Conservation (phyloP, 2,888 invertebrate species). For the Gnatocerus cornutus region DNA sequence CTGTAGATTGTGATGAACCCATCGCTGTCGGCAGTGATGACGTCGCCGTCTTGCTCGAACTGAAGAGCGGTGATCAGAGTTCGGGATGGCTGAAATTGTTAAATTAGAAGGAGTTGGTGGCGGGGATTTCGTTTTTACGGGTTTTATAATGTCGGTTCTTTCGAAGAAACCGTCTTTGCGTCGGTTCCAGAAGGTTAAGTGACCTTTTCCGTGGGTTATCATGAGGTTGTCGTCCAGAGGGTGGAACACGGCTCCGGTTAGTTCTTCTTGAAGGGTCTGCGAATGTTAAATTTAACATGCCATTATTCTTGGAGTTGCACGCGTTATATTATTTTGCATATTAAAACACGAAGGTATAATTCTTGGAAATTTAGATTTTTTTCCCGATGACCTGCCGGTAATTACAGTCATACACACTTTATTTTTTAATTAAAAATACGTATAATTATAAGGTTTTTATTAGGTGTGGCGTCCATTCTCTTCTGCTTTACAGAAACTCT, state of each 20-base stretch:
- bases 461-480: too few species aligned
- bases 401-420: too few species aligned
- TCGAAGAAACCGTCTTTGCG: conserved; percentile 93
- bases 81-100: conserved; percentile 79
- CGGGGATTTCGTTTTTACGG: conserved; percentile 71
- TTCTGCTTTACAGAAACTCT: too few species aligned
- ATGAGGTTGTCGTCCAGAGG: conserved; percentile 92
- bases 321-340: conserved; percentile 38
- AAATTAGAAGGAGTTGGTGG: background rate
- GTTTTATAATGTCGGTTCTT: conserved; percentile 91
- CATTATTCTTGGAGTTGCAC: conserved; percentile 23
- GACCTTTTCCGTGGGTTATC: conserved; percentile 93
- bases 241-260: conserved; percentile 92
- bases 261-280: conserved; percentile 90
- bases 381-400: background rate
- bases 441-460: too few species aligned
- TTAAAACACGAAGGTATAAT: conserved; percentile 39
- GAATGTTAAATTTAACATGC: conserved; percentile 47
- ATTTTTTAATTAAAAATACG: too few species aligned
- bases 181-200: conserved; percentile 94
- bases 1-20: conserved; percentile 94
- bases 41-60: conserved; percentile 93
- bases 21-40: conserved; percentile 93
- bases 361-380: conserved; percentile 26
- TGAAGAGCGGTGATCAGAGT: conserved; percentile 90